Evolutionary conservation across 2,113 vertebrate genomes (phyloP).

Genomic region (Sialia sialis): DNA sequence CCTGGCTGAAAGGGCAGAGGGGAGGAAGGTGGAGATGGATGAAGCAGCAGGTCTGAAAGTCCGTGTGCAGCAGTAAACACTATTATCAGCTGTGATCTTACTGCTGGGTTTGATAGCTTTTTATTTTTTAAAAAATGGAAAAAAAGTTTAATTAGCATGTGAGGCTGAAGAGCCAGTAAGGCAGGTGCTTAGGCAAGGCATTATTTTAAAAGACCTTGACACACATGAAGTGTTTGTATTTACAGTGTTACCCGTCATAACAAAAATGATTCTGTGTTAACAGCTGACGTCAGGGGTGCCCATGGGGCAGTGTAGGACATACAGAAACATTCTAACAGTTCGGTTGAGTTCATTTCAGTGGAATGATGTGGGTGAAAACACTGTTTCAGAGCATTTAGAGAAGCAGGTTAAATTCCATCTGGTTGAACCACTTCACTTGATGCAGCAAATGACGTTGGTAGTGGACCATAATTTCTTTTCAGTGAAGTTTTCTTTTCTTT

Average conservation of each 20-base stretch:
- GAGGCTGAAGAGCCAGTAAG: conserved; percentile 21
- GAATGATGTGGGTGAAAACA: conserved; percentile 43
- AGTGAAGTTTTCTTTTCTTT: conserved; percentile 19
- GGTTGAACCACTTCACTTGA: not conserved
- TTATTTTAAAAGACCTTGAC: conserved; percentile 33
- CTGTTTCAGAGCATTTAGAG: not conserved
- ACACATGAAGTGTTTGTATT: conserved; percentile 24
- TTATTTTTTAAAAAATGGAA: too few relatives aligned
- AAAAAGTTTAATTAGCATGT: not conserved
- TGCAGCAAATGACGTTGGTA: not conserved
- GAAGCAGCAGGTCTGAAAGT: conserved; percentile 24
- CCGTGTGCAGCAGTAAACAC: not conserved
- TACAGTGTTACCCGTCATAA: not conserved
- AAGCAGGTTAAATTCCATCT: conserved; percentile 60
- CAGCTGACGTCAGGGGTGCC: conserved; percentile 10
- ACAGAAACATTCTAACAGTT: conserved; percentile 35
- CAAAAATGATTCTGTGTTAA: not conserved
- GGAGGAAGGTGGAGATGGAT: not conserved
- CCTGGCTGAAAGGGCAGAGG: not conserved
- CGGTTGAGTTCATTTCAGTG: conserved; percentile 14
- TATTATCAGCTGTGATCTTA: not conserved
- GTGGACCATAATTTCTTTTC: conserved; percentile 5
- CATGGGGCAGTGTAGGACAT: not conserved
- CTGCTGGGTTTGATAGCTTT: not conserved
- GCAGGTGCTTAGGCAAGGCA: not conserved